Evolutionary conservation across 2,113 vertebrate genomes (phyloP), one percentile per base, ranked within the genome.

Genomic region (Myotis davidii): DNA sequence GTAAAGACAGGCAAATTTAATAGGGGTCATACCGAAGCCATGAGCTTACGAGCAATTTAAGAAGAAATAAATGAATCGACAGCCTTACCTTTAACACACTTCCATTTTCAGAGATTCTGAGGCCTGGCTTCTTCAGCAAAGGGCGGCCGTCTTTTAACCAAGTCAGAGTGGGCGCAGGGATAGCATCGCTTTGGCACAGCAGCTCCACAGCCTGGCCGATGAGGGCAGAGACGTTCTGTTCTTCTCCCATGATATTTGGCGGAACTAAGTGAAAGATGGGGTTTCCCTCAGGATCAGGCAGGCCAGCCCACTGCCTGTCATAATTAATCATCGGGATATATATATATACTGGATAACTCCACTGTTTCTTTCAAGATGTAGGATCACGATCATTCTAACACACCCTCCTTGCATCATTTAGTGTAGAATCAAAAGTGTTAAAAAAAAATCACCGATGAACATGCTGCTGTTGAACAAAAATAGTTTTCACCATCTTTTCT

Each of bases 231-330:
- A 99, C 88, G 1, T 99, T 99, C 96, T 99, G 99, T 94, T 99
- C 99, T 97, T 99, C 99, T 8, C 99, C 99, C 98, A 98, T 98
- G 96, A 99, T 99, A 97, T 99, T 99, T 0, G 99, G 99, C 2
- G 99, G 99, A 95, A 99, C 99, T 99, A 97, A 27, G 84, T 52
- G 70, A 92, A 96, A 97, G 39, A 96, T 9, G 21, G 79, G 84
- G 84, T 85, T 93, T 82, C 18, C 39, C 56, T 97, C 79, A 96
- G 94, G 78, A 88, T 79, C 61, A 91, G 90, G 86, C 20, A 96
- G 77, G 61, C 13, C 64, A 94, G 17, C 9, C 42, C 5, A 88
- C n/a, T 12, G 42, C n/a, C 83, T 74, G 16, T 56, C n/a, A 85
- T 86, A 17, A 83, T 21, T 77, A 56, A 77, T 48, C 52, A 86